Conservation (phyloP, 2,888 invertebrate species). For the Cataglyphis albicans region DNA sequence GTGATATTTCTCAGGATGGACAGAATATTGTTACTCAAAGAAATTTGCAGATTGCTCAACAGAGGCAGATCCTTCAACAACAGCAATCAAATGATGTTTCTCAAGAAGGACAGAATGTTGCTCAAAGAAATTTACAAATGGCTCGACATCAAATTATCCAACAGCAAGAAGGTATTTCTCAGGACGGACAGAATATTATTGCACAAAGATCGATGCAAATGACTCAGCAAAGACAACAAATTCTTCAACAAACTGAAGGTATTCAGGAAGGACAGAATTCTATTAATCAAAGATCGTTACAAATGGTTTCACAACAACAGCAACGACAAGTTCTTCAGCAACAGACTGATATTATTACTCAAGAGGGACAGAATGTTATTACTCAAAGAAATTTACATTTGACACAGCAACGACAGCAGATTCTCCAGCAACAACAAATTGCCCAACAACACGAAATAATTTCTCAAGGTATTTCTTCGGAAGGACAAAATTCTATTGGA, state of each 20-base stretch:
- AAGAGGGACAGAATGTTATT: conserved; percentile 29
- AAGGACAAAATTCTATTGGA: conserved; percentile 75
- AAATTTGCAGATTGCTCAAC: conserved; percentile 62
- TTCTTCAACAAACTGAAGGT: conserved; percentile 80
- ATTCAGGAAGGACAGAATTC: conserved; percentile 76
- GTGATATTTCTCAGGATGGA: conserved; percentile 78
- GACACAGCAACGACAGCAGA: conserved; percentile 78
- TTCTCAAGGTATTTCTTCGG: conserved; percentile 68
- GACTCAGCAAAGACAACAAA: conserved; percentile 84
- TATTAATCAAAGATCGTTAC: conserved; percentile 75
- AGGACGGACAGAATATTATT: conserved; percentile 39
- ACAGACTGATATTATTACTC: conserved; percentile 70
- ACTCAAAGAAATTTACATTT: conserved; percentile 83
- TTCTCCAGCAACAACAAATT: conserved; percentile 74
- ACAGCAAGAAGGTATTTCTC: conserved; percentile 84
- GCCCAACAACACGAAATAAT: conserved; percentile 80
- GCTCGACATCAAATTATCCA: conserved; percentile 54
- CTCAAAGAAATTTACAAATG: conserved; percentile 73
- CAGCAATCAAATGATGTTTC: conserved; percentile 82
- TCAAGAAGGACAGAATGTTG: conserved; percentile 76
- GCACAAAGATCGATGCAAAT: conserved; percentile 84
- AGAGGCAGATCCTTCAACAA: conserved; percentile 73
- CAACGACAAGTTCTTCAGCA: conserved; percentile 85
- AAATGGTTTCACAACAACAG: conserved; percentile 45
- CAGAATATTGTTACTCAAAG: conserved; percentile 76